These are phyloP conservation scores for Cyprinella venusta DNA, from an alignment of 2,797 vertebrate genomes.

Conservation along the genomic window DNA sequence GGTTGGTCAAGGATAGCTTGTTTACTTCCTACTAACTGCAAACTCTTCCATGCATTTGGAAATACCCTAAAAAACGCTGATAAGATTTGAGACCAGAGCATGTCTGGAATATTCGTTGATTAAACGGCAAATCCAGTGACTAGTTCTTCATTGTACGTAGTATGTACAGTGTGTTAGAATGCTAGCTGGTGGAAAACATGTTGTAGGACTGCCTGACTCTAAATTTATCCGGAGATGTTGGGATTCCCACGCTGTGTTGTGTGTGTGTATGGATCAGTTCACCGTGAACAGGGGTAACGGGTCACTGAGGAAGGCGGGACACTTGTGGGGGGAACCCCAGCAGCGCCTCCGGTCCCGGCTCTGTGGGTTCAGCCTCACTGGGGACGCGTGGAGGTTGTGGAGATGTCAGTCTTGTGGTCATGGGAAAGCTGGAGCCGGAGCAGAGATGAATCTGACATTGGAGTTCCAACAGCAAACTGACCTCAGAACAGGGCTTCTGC, in stretches of 20 bases:
- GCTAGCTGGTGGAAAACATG: conserved; percentile 22
- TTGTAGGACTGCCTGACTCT: background rate
- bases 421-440: conserved; percentile 20
- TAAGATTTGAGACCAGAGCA: conserved; percentile 1
- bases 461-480: conserved; percentile 11
- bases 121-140: background rate
- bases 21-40: background rate
- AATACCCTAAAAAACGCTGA: background rate
- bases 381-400: conserved; percentile 27
- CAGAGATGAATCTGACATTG: conserved; percentile 17
- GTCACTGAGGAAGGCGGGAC: conserved; percentile 16
- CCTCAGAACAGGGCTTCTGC: conserved; percentile 8
- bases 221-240: conserved; percentile 22
- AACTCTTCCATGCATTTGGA: background rate
- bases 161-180: background rate
- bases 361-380: conserved; percentile 28
- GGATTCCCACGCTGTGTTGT: conserved; percentile 37
- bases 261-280: background rate
- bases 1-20: background rate
- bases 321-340: conserved; percentile 23
- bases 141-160: background rate
- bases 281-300: background rate
- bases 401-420: conserved; percentile 20
- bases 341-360: background rate
- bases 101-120: conserved; percentile 1